phyloP scores from a whole-genome alignment of 2,113 vertebrate genomes.

The Syngnathus scovelli region DNA sequence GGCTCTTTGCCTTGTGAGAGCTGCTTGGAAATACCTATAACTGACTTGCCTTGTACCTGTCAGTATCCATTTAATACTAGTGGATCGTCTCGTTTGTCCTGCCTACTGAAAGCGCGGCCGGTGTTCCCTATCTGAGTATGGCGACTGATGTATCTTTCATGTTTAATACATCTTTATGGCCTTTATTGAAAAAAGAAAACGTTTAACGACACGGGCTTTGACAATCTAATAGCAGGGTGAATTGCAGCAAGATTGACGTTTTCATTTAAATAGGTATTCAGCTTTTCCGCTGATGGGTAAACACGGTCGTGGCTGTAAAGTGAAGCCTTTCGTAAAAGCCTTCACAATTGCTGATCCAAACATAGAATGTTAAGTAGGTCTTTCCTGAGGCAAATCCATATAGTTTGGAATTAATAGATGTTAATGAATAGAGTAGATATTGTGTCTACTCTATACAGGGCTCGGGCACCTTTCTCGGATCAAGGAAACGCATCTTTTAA shows the following conservation, averaged over 20 bases:
- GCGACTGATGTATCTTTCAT: conserved; percentile 13
- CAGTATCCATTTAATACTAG: conserved; percentile 57
- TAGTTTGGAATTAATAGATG: conserved; percentile 15
- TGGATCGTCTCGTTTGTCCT: conserved; percentile 49
- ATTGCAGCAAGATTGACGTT: conserved; percentile 20
- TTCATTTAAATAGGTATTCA: conserved; percentile 16
- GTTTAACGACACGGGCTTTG: conserved; percentile 1
- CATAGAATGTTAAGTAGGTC: conserved; percentile 50
- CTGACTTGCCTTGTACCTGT: conserved; percentile 61
- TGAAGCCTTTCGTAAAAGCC: conserved; percentile 41
- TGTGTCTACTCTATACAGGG: neutral
- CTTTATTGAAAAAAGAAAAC: neutral
- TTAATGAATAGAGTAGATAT: neutral
- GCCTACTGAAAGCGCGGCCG: conserved; percentile 29
- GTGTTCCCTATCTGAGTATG: conserved; percentile 12
- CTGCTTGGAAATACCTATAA: conserved; percentile 48
- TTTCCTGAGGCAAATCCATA: conserved; percentile 48
- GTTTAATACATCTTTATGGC: conserved; percentile 6
- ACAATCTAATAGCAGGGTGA: conserved; percentile 15
- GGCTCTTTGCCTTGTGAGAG: conserved; percentile 47
- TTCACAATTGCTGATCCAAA: conserved; percentile 43
- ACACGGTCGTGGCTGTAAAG: conserved; percentile 36
- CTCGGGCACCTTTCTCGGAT: neutral
- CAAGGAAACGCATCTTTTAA: neutral
- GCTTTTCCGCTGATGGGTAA: conserved; percentile 32